phyloP scores from a whole-genome alignment of 2,797 vertebrate genomes.

The Agapornis canus region DNA sequence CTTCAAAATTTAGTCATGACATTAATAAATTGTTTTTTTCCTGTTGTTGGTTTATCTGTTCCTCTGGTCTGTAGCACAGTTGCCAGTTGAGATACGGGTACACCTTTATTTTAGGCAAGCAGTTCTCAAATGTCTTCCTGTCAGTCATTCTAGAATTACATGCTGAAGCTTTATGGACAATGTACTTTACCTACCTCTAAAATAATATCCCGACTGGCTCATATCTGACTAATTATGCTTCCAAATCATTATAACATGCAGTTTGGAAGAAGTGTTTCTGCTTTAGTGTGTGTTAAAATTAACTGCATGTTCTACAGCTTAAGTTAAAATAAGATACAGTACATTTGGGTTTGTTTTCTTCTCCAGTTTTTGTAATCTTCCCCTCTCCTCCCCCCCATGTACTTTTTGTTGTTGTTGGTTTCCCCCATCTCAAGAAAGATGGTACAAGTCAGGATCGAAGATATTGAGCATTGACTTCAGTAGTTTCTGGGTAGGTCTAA shows the following conservation, averaged over 20 bases:
- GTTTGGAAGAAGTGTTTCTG: neutral
- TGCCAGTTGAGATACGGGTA: neutral
- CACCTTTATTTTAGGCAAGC: slow-evolving; percentile 49
- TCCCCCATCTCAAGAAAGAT: rapidly evolving
- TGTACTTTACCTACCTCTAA: neutral
- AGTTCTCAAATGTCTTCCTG: slow-evolving; percentile 41
- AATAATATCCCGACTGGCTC: neutral
- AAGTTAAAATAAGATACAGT: neutral
- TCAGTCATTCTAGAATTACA: slow-evolving; percentile 36
- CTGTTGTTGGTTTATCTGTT: neutral
- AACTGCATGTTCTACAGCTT: neutral
- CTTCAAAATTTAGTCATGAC: neutral
- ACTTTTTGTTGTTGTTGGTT: neutral
- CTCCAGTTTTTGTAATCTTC: neutral
- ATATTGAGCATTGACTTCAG: neutral
- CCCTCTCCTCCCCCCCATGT: rapidly evolving
- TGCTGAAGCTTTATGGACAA: neutral
- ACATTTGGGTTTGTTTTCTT: neutral
- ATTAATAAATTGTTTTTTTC: neutral
- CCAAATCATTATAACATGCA: neutral
- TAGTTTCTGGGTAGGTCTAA: neutral
- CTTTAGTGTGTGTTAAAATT: neutral
- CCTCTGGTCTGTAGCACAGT: neutral
- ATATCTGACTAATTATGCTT: neutral
- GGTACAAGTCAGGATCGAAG: neutral